Conservation (phyloP, 1,140 invertebrate species). For the Drosophila simulans region DNA sequence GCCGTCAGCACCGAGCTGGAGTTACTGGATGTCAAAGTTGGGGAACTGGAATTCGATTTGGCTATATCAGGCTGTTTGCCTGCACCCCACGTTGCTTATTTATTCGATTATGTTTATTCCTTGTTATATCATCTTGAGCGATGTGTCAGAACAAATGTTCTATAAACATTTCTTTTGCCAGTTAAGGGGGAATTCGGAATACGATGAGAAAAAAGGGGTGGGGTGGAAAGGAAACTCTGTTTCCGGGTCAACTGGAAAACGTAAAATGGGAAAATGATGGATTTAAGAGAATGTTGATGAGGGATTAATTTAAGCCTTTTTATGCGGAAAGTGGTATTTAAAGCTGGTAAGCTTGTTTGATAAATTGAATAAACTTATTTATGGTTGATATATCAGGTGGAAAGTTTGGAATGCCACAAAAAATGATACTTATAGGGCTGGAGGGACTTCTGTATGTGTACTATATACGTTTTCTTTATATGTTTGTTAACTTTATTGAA, state of each 20-base stretch:
- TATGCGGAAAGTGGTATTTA: conserved; percentile 5
- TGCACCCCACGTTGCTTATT: conserved; percentile 56
- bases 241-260: conserved; percentile 33
- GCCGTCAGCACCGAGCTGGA: conserved; percentile 27
- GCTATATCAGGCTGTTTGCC: conserved; percentile 31
- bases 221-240: not conserved
- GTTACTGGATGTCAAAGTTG: not conserved
- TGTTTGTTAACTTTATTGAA: not conserved
- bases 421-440: too few relatives aligned
- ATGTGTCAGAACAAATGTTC: conserved; percentile 44
- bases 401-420: too few relatives aligned
- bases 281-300: conserved; percentile 4
- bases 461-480: not conserved
- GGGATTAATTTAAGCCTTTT: conserved; percentile 9
- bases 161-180: conserved; percentile 45
- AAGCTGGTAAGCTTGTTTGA: not conserved
- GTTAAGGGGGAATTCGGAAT: conserved; percentile 1
- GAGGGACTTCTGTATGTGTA: too few relatives aligned
- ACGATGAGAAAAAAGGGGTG: not conserved
- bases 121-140: conserved; percentile 51
- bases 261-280: not conserved
- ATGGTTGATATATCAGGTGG: not conserved
- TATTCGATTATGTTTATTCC: conserved; percentile 81
- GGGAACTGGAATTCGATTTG: conserved; percentile 68
- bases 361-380: not conserved